Base-by-base conservation (phyloP, 1,140 invertebrate species). In the Drosophila sp. region DNA sequence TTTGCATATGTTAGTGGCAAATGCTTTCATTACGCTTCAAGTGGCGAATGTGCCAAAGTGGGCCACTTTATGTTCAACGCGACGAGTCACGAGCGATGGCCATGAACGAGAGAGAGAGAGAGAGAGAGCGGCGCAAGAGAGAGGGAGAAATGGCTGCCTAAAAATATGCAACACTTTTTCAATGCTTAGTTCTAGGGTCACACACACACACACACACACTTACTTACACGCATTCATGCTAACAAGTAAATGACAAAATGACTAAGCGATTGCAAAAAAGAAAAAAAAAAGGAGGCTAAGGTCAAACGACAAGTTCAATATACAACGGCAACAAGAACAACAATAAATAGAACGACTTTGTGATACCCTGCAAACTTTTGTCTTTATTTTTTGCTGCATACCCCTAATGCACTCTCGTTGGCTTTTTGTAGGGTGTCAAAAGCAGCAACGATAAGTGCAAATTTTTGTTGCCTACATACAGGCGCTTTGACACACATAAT, bases 21-120 rank as follows among this genome's bases (percentile, higher is more conserved):
- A 86, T 86, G 83, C 83, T 86, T 86, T 87, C 83, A 87, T 86
- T 86, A 86, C 70, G 79, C 79, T 77, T 87, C 79, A 86, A 86
- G 83, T 86, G 82, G 60, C n/a, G 76, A 87, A 86, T 81, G 44
- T 50, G 71, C 79, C 69, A 80, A 58, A 86, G 83, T 86, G 83
- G 79, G 69, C 79, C 83, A 87, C 83, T 86, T 89, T 64, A 79
- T 70, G 79, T 70, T 82, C 72, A 76, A 76, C 73, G 73, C 73
- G 73, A 72, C 75, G 77, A 27, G 44, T 76, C 79, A 62, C 64
- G 83, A 17, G 17, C 17, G 0, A 17, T 17, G 17, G 67, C 84
- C 83, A 64, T 89, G 83, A 79, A 86, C 66, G 62, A 70, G 25
- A 25, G 3, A n/a, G 29, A 41, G 25, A 2, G 27, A 25, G 25